These are phyloP conservation scores for Latrodectus elegans DNA, from an alignment of 2,888 invertebrate genomes.

Conservation along the genomic window DNA sequence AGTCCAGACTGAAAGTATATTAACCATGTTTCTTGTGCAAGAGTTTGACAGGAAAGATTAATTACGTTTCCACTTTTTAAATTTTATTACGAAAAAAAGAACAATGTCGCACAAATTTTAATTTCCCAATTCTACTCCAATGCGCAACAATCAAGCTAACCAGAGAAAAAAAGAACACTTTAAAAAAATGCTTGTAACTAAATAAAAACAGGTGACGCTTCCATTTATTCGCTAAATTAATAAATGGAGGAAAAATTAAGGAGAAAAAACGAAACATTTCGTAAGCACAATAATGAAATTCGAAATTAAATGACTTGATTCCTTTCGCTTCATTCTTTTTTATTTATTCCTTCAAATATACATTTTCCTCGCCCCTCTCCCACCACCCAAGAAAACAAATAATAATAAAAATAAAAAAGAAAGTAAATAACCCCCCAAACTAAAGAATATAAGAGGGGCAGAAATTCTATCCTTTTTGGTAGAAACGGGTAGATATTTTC, in stretches of 20 bases:
- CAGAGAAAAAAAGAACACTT: too few relatives aligned
- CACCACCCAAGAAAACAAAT: constrained; percentile 16
- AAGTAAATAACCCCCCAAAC: constrained; percentile 50
- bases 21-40: too few relatives aligned
- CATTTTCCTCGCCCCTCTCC: neutral
- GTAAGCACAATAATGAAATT: constrained; percentile 1
- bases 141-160: too few relatives aligned
- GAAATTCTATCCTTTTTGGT: constrained; percentile 54
- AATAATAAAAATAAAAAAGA: constrained; percentile 8
- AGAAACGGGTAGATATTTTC: constrained; percentile 51
- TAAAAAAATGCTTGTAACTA: too few relatives aligned
- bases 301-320: constrained; percentile 31
- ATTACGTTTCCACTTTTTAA: too few relatives aligned
- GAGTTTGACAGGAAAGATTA: too few relatives aligned
- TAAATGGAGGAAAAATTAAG: neutral
- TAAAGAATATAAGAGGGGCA: constrained; percentile 39
- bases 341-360: neutral
- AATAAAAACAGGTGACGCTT: neutral
- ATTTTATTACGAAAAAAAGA: too few relatives aligned
- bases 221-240: neutral
- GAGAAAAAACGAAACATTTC: neutral
- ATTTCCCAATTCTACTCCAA: too few relatives aligned
- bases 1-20: too few relatives aligned
- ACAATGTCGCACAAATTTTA: too few relatives aligned
- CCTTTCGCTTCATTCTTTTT: constrained; percentile 8